phyloP scores from a whole-genome alignment of 2,797 vertebrate species.

The Yasuhikotakia modesta region DNA sequence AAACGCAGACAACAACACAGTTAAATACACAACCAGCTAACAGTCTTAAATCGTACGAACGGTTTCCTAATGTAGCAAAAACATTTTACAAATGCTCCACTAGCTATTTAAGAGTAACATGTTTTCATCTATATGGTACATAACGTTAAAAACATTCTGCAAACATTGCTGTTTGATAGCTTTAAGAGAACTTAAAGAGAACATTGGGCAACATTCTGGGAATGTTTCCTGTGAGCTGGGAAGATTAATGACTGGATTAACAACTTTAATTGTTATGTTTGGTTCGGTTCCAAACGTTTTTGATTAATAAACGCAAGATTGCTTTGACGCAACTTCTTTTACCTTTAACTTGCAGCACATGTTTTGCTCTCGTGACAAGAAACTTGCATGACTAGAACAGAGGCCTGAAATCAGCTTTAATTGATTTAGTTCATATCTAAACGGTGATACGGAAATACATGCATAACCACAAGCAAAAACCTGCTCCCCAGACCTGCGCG shows the following conservation, averaged over 20 bases:
- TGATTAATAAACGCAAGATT: conserved; percentile 1
- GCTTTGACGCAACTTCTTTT: neutral
- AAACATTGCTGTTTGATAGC: too few relatives aligned
- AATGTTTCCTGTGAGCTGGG: too few relatives aligned
- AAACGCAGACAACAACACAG: conserved; percentile 17
- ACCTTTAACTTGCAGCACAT: neutral
- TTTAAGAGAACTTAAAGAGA: too few relatives aligned
- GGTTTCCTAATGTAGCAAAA: too few relatives aligned
- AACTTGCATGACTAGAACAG: neutral
- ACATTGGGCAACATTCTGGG: too few relatives aligned
- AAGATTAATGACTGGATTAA: neutral
- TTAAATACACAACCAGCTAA: neutral
- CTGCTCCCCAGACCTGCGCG: neutral
- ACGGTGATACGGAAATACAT: neutral
- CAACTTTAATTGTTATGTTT: neutral
- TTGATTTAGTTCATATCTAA: neutral
- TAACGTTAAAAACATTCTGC: too few relatives aligned
- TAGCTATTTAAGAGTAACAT: too few relatives aligned
- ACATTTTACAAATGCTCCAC: too few relatives aligned
- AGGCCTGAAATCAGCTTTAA: conserved; percentile 1
- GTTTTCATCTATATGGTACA: too few relatives aligned
- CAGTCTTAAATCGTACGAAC: too few relatives aligned
- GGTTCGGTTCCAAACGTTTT: neutral
- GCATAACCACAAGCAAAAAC: conserved; percentile 1
- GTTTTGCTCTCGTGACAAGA: conserved; percentile 5